Evolutionary conservation across 2,797 vertebrate species (phyloP).

Genomic region (Natrix natrix): DNA sequence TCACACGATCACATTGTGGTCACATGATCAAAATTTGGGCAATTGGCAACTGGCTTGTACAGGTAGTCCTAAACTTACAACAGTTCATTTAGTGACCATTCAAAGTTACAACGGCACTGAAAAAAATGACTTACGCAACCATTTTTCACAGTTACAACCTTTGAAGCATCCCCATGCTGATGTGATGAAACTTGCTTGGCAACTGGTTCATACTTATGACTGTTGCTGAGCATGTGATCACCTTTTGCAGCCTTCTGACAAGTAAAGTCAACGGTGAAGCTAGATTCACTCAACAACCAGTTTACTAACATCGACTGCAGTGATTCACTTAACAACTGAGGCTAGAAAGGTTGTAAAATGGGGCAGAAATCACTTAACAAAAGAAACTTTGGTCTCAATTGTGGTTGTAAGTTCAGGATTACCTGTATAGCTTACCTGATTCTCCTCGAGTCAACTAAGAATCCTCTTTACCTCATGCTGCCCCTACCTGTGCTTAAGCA

Average conservation of each 20-base stretch:
- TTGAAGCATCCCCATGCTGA: too few relatives aligned
- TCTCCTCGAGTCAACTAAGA: neutral
- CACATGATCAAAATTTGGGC: neutral
- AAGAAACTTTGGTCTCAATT: neutral
- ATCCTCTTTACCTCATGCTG: neutral
- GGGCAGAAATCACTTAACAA: neutral
- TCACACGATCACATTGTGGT: neutral
- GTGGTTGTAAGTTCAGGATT: neutral
- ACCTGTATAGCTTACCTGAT: neutral
- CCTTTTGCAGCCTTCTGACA: neutral
- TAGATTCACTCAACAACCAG: neutral
- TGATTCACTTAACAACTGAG: neutral
- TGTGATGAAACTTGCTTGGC: too few relatives aligned
- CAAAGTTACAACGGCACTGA: too few relatives aligned
- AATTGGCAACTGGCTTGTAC: neutral
- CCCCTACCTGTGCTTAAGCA: neutral
- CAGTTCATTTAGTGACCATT: too few relatives aligned
- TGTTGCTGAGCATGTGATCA: too few relatives aligned
- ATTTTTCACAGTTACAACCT: too few relatives aligned
- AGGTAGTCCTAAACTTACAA: too few relatives aligned
- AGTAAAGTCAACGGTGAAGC: neutral
- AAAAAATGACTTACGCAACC: too few relatives aligned
- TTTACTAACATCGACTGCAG: neutral
- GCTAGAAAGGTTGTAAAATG: neutral
- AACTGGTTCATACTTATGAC: too few relatives aligned